Conservation (phyloP, 2,888 invertebrate genomes). For the Synergus gifuensis region DNA sequence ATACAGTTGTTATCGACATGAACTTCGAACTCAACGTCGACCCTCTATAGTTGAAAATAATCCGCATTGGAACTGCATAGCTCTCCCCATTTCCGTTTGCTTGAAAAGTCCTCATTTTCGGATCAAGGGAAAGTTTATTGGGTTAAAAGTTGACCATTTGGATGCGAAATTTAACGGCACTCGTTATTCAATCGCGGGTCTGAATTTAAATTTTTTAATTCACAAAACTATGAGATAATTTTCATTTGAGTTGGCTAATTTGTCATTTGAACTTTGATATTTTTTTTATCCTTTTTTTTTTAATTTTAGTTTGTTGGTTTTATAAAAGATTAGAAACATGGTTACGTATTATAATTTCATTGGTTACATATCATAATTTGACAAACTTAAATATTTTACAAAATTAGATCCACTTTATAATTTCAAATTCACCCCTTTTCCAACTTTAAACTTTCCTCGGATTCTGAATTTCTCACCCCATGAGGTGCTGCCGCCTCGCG, state of each 20-base stretch:
- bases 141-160: not conserved
- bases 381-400: no score
- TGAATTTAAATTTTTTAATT: not conserved
- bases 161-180: not conserved
- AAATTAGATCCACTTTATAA: no score
- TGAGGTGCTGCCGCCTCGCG: constrained; percentile 72
- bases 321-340: no score
- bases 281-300: no score
- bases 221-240: not conserved
- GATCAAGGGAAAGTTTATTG: not conserved
- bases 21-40: constrained; percentile 62
- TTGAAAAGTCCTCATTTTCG: constrained; percentile 41
- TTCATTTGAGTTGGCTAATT: not conserved
- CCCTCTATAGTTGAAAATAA: constrained; percentile 55
- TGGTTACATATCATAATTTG: no score
- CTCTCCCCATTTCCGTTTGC: constrained; percentile 32
- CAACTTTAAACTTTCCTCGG: no score
- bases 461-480: constrained; percentile 38
- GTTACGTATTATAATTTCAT: no score
- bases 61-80: constrained; percentile 53
- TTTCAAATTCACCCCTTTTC: no score
- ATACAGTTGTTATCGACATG: constrained; percentile 76
- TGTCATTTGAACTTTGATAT: not conserved
- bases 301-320: no score
- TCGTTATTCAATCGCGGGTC: not conserved